phyloP scores from a whole-genome alignment of 2,888 invertebrate genomes.

The Muschampia plurimacula region DNA sequence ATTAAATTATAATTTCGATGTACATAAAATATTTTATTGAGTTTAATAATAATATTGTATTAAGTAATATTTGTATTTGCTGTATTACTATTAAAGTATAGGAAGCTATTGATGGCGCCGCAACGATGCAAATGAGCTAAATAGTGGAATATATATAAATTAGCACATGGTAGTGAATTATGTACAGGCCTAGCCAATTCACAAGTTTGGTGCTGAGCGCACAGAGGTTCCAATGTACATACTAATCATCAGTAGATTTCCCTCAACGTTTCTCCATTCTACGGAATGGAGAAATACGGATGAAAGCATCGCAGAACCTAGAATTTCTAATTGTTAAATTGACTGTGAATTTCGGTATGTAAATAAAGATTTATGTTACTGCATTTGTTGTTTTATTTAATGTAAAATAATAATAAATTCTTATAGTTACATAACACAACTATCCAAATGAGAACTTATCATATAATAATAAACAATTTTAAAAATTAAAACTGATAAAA shows the following conservation, averaged over 20 bases:
- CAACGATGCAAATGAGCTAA: conserved; percentile 36
- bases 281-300: too few relatives aligned
- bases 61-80: conserved; percentile 68
- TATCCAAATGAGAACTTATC: too few relatives aligned
- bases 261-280: conserved; percentile 59
- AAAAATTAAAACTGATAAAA: too few relatives aligned
- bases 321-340: conserved; percentile 73
- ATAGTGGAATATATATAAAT: conserved; percentile 48
- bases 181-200: conserved; percentile 66
- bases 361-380: conserved; percentile 85
- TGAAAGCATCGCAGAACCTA: conserved; percentile 62
- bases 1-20: conserved; percentile 79
- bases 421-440: too few relatives aligned
- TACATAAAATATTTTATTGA: conserved; percentile 70
- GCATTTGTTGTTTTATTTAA: conserved; percentile 57
- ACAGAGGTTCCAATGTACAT: conserved; percentile 51
- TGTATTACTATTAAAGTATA: conserved; percentile 67
- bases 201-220: conserved; percentile 37
- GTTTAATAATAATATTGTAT: conserved; percentile 70
- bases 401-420: neutral
- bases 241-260: conserved; percentile 56
- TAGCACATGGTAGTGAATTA: conserved; percentile 54
- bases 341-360: conserved; percentile 83
- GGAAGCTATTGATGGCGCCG: conserved; percentile 48
- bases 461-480: too few relatives aligned